Percentiles rank a stretch among this genome's conserved stretches.
phyloP scores from a whole-genome alignment of 2,888 invertebrate genomes.

The Gymnosoma rotundatum region DNA sequence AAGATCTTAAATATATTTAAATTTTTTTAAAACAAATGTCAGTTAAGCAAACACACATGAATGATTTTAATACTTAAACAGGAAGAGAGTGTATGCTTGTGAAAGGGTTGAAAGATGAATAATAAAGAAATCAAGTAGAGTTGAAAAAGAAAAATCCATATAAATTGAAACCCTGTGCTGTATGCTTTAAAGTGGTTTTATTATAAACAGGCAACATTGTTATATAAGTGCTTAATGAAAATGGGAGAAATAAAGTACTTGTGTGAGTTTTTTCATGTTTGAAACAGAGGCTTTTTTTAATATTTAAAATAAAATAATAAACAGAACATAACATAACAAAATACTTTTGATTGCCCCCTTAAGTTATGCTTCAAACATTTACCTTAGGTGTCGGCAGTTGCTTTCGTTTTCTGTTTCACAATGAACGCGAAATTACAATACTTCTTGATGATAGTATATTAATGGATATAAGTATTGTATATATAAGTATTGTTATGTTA shows the following conservation, averaged over 20 bases:
- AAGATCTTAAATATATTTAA: constrained; percentile 64
- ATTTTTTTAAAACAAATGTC: not conserved
- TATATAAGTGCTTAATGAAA: constrained; percentile 31
- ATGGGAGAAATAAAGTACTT: constrained; percentile 12
- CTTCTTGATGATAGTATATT: constrained; percentile 59
- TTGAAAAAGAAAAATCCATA: constrained; percentile 5
- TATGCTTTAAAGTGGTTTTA: constrained; percentile 63
- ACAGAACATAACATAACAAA: constrained; percentile 39
- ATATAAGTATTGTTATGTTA: not conserved
- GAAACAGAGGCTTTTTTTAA: constrained; percentile 44
- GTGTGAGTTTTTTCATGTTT: not conserved
- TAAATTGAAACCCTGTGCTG: constrained; percentile 61
- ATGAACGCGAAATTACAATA: constrained; percentile 46
- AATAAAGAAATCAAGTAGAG: constrained; percentile 59
- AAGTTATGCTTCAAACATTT: constrained; percentile 61
- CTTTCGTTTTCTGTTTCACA: constrained; percentile 24
- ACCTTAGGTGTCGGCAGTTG: constrained; percentile 60
- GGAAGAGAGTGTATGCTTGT: not conserved
- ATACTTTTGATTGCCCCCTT: constrained; percentile 59
- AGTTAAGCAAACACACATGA: constrained; percentile 35
- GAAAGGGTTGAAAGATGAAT: constrained; percentile 42
- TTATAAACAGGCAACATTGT: constrained; percentile 44
- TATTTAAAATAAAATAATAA: constrained; percentile 16
- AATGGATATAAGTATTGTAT: constrained; percentile 41
- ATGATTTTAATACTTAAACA: constrained; percentile 28